Evolutionary conservation across 2,888 invertebrate genomes (phyloP).

Genomic region (Diarsia dahlii): DNA sequence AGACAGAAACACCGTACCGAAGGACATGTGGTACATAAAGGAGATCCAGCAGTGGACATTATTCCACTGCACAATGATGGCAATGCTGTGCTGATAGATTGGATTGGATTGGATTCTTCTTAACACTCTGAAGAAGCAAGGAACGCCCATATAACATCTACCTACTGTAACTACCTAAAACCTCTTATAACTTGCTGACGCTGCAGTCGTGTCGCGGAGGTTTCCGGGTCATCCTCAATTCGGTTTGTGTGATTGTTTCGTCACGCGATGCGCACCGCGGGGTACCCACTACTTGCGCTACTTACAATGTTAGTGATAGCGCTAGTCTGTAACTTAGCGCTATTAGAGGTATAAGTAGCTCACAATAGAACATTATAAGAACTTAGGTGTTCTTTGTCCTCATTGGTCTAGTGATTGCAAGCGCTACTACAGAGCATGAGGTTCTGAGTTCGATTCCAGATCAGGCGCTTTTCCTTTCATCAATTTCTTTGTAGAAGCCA

Average conservation of each 20-base stretch:
- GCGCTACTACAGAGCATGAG: background rate
- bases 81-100: background rate
- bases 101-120: too few relatives aligned
- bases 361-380: conserved; percentile 11
- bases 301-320: conserved; percentile 25
- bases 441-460: background rate
- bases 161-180: background rate
- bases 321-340: conserved; percentile 13
- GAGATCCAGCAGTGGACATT: background rate
- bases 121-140: too few relatives aligned
- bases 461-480: background rate
- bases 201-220: conserved; percentile 58
- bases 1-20: background rate
- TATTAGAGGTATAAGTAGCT: conserved; percentile 10
- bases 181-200: conserved; percentile 51
- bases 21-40: background rate
- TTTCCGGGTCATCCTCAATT: conserved; percentile 74
- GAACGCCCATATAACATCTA: background rate
- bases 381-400: background rate
- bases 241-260: conserved; percentile 66
- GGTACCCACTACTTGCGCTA: conserved; percentile 52
- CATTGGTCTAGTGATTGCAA: background rate
- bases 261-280: conserved; percentile 65
- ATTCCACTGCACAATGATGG: background rate
- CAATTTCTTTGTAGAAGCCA: background rate